phyloP scores from a whole-genome alignment of 2,888 invertebrate genomes.

The Yponomeuta sedellus region DNA sequence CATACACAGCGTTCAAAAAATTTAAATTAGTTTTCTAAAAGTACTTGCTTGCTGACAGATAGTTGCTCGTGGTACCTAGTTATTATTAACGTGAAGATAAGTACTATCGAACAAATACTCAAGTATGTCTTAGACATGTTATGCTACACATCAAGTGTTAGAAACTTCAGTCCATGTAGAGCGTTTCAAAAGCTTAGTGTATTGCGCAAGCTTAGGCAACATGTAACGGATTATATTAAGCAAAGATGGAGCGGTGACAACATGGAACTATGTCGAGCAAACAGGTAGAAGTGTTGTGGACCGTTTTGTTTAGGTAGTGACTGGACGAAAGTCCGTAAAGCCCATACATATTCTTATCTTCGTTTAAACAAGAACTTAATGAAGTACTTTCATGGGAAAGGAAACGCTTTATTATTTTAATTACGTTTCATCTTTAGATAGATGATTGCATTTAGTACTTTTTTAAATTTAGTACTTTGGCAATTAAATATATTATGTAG shows the following conservation, averaged over 20 bases:
- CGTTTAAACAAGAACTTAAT: not conserved
- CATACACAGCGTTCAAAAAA: no score
- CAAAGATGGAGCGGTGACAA: not conserved
- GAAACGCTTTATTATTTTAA: conserved; percentile 5
- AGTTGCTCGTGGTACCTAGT: no score
- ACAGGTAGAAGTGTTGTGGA: not conserved
- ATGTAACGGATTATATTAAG: not conserved
- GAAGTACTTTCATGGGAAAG: not conserved
- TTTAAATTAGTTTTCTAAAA: no score
- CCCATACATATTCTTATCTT: not conserved
- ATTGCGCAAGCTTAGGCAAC: not conserved
- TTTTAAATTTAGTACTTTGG: not conserved
- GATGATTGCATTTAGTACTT: not conserved
- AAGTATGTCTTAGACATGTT: no score
- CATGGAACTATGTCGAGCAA: not conserved
- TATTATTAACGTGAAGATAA: no score
- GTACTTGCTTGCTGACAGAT: no score
- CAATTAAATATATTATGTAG: not conserved
- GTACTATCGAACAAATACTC: no score
- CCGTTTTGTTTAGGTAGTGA: not conserved
- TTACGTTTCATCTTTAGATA: not conserved
- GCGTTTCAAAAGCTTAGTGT: not conserved
- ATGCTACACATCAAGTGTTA: no score
- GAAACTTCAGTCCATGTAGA: no score
- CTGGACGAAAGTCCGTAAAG: not conserved